Evolutionary conservation across 2,113 vertebrate species (phyloP).

Genomic region (Phasianus colchicus): DNA sequence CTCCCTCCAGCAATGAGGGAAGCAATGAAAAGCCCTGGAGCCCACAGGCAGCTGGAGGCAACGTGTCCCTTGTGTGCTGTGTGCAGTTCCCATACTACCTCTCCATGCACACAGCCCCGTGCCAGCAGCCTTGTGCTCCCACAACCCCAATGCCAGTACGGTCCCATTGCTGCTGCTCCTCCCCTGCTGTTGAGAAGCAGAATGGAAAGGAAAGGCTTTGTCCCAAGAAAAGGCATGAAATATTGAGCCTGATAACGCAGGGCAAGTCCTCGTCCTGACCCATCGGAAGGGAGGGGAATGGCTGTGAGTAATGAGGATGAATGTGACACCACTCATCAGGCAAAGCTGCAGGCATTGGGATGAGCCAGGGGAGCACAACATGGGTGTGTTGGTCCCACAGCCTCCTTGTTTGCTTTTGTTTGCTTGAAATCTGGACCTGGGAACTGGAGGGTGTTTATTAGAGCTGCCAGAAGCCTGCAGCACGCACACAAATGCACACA

Average conservation of each 20-base stretch:
- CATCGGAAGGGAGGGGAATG: neutral
- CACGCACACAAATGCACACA: rapidly evolving
- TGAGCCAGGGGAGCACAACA: neutral
- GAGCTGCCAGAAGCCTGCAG: neutral
- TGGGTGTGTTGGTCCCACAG: neutral
- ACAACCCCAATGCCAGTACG: neutral
- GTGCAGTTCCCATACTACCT: neutral
- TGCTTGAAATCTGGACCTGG: neutral
- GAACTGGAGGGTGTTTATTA: neutral
- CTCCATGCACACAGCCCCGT: rapidly evolving
- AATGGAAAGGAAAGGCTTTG: neutral
- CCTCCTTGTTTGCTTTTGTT: neutral
- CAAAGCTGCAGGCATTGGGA: neutral
- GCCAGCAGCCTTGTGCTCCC: neutral
- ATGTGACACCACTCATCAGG: neutral
- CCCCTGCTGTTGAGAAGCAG: neutral
- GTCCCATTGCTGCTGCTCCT: neutral
- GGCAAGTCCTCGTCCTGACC: neutral
- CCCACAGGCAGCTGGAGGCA: neutral
- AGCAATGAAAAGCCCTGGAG: neutral
- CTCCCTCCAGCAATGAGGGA: neutral
- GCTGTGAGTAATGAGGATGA: neutral
- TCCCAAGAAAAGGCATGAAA: neutral
- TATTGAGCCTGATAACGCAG: neutral
- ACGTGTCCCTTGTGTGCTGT: neutral